phyloP scores from a whole-genome alignment of 2,888 invertebrate genomes.

The Caenorhabditis sp. region DNA sequence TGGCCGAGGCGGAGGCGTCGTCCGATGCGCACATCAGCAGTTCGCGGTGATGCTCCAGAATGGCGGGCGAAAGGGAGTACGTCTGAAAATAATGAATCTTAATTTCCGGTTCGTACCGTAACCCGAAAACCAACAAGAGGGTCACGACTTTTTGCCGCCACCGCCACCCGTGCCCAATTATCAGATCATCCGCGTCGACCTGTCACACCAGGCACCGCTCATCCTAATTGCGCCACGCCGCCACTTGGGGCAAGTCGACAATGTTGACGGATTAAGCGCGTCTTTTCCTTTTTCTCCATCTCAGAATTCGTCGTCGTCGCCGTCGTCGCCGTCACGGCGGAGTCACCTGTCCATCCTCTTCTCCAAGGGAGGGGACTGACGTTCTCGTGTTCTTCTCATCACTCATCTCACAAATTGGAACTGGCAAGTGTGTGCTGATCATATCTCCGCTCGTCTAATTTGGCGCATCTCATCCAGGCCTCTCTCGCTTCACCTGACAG shows the following conservation, averaged over 20 bases:
- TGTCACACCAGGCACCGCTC: conserved; percentile 51
- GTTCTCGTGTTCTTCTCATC: conserved; percentile 27
- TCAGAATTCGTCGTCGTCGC: neutral
- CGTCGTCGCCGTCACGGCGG: no score
- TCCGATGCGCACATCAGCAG: conserved; percentile 72
- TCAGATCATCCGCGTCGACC: conserved; percentile 53
- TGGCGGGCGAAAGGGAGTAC: conserved; percentile 77
- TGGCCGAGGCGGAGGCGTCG: conserved; percentile 35
- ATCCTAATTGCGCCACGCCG: conserved; percentile 49
- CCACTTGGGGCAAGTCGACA: conserved; percentile 35
- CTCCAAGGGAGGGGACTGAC: no score
- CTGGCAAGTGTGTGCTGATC: conserved; percentile 46
- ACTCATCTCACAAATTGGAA: conserved; percentile 47
- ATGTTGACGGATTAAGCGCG: conserved; percentile 58
- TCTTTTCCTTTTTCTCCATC: conserved; percentile 11
- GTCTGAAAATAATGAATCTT: conserved; percentile 67
- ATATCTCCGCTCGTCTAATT: conserved; percentile 38
- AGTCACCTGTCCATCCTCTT: conserved; percentile 46
- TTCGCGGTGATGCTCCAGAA: conserved; percentile 77
- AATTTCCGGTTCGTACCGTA: conserved; percentile 3
- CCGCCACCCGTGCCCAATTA: conserved; percentile 49
- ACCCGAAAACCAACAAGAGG: conserved; percentile 2
- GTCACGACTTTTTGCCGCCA: conserved; percentile 40
- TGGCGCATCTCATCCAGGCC: conserved; percentile 39
- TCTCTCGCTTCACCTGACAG: neutral